These are phyloP conservation scores for Eilema depressum DNA, from an alignment of 2,888 invertebrate genomes.

Conservation along the genomic window DNA sequence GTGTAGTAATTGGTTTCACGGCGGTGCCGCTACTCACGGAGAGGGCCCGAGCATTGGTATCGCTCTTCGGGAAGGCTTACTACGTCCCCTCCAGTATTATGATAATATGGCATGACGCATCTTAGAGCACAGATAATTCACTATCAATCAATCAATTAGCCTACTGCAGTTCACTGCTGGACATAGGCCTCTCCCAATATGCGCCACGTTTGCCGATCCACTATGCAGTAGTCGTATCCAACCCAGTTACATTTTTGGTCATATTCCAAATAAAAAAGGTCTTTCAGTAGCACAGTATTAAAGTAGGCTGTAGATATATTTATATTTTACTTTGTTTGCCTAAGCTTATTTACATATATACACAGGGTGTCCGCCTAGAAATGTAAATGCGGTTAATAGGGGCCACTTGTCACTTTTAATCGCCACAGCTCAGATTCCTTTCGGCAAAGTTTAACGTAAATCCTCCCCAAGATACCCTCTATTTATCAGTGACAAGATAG, in stretches of 20 bases:
- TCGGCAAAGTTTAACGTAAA: conserved; percentile 42
- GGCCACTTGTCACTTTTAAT: conserved; percentile 49
- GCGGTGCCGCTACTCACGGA: no score
- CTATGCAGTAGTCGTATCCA: not conserved
- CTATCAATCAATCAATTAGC: no score
- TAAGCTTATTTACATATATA: conserved; percentile 1
- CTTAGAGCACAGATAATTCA: no score
- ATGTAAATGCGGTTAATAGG: conserved; percentile 42
- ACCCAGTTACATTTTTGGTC: not conserved
- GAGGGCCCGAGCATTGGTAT: no score
- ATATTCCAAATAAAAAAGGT: not conserved
- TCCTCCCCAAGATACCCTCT: conserved; percentile 37
- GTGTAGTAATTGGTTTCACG: no score
- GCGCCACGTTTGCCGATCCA: no score
- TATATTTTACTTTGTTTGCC: conserved; percentile 1
- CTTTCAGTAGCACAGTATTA: not conserved
- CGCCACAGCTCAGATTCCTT: conserved; percentile 46
- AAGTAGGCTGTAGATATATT: not conserved
- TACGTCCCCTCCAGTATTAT: no score
- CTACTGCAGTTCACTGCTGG: no score
- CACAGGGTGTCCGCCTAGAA: conserved; percentile 15
- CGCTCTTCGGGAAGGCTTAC: no score
- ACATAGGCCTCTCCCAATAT: no score
- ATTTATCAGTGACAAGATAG: conserved; percentile 45
- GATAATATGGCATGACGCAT: no score